A percentile compares a stretch with the other conserved stretches of the same genome.
Evolutionary conservation across 2,888 invertebrate species (phyloP).

Genomic region (Ormyrus labotus): DNA sequence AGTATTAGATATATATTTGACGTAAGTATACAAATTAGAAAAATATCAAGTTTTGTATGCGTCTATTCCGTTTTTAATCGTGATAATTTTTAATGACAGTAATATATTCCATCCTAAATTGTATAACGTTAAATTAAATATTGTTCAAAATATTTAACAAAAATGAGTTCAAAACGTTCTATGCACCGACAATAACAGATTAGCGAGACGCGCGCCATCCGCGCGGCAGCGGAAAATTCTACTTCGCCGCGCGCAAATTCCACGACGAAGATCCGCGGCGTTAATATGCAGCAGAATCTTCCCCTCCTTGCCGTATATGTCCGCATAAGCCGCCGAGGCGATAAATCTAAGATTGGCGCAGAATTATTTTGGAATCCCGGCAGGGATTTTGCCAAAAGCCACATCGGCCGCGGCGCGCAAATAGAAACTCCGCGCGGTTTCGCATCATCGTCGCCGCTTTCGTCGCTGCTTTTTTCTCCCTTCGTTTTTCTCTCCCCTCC

Average conservation of each 20-base stretch:
- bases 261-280: constrained; percentile 6
- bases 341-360: constrained; percentile 40
- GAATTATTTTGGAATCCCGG: constrained; percentile 39
- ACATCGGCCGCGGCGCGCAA: neutral
- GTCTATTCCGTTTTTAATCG: too few relatives aligned
- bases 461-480: neutral
- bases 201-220: too few relatives aligned
- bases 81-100: too few relatives aligned
- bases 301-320: neutral
- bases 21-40: too few relatives aligned
- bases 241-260: constrained; percentile 4
- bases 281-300: constrained; percentile 1
- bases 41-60: too few relatives aligned
- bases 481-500: neutral
- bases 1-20: too few relatives aligned
- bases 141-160: too few relatives aligned
- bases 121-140: too few relatives aligned
- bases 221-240: neutral
- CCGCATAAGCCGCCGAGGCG: constrained; percentile 27
- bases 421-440: neutral
- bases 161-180: too few relatives aligned
- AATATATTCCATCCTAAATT: too few relatives aligned
- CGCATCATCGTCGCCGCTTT: neutral
- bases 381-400: constrained; percentile 28
- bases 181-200: too few relatives aligned